A percentile compares a stretch with the other conserved stretches of the same genome.
Evolutionary conservation across 1,140 invertebrate species (phyloP).

Genomic region (Drosophila ercepeae): DNA sequence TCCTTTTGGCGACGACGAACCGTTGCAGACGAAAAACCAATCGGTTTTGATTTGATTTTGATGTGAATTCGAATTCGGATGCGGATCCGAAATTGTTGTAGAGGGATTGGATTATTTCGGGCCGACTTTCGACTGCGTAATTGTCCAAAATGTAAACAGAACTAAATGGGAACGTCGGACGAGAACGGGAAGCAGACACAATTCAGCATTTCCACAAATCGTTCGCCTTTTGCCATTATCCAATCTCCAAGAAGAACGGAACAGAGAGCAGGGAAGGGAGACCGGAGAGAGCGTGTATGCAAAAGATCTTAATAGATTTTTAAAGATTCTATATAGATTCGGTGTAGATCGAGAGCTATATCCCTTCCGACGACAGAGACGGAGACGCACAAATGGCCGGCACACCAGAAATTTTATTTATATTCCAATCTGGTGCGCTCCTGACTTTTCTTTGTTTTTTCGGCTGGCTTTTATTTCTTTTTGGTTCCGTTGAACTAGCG

Average conservation of each 20-base stretch:
- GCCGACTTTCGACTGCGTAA: conserved; percentile 63
- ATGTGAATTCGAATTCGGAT: conserved; percentile 19
- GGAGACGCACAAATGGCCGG: conserved; percentile 51
- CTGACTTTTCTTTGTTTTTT: not conserved
- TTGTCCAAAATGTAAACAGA: conserved; percentile 75
- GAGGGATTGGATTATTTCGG: conserved; percentile 31
- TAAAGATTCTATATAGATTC: not conserved
- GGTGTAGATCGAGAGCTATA: conserved; percentile 13
- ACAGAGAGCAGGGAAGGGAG: conserved; percentile 3
- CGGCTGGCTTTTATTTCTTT: not conserved
- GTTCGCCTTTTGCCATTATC: conserved; percentile 31
- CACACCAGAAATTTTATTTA: conserved; percentile 54
- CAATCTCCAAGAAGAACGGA: not conserved
- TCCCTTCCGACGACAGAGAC: conserved; percentile 32
- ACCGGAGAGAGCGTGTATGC: not conserved
- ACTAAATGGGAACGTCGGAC: conserved; percentile 3
- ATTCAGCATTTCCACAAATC: conserved; percentile 20
- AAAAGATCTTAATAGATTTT: not conserved
- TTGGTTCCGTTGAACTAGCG: conserved; percentile 16
- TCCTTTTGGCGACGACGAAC: not conserved
- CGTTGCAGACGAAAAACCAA: conserved; percentile 15
- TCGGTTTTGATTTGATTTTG: conserved; percentile 25
- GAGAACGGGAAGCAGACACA: conserved; percentile 23
- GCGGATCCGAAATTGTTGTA: not conserved
- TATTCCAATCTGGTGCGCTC: conserved; percentile 28